Evolutionary conservation across 2,888 invertebrate genomes (phyloP).

Genomic region (Mellilla xanthometata): DNA sequence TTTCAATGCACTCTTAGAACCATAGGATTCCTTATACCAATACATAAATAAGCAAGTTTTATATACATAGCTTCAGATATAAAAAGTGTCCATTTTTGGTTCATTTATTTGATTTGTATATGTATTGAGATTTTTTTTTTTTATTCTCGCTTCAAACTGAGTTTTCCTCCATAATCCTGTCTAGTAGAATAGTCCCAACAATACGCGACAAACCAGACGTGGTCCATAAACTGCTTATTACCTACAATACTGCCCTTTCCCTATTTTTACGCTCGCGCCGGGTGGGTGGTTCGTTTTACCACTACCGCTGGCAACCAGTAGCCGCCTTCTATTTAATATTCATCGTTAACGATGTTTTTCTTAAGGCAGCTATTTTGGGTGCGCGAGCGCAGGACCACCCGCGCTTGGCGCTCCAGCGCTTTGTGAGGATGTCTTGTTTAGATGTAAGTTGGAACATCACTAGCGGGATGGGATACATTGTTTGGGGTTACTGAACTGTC

Average conservation of each 20-base stretch:
- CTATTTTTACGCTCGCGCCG: slow-evolving; percentile 58
- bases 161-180: no score
- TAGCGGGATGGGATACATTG: slow-evolving; percentile 11
- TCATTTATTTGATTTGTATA: no score
- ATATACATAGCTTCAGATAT: no score
- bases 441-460: slow-evolving; percentile 7
- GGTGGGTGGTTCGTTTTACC: slow-evolving; percentile 74
- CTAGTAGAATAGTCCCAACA: not conserved
- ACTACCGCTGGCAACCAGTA: slow-evolving; percentile 55
- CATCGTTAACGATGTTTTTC: slow-evolving; percentile 77
- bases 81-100: no score
- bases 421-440: slow-evolving; percentile 26
- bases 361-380: slow-evolving; percentile 68
- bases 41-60: no score
- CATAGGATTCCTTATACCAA: no score
- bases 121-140: no score
- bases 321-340: slow-evolving; percentile 78
- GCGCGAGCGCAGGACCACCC: slow-evolving; percentile 70
- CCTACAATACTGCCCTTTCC: slow-evolving; percentile 43
- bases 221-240: slow-evolving; percentile 39
- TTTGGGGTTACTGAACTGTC: slow-evolving; percentile 10
- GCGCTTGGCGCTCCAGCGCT: slow-evolving; percentile 47
- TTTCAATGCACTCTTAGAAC: no score
- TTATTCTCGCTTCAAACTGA: no score
- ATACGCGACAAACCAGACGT: slow-evolving; percentile 8